A percentile compares a stretch with the other conserved stretches of the same genome.
phyloP scores from a whole-genome alignment of 2,797 vertebrate species.

The Coregonus suidteri region DNA sequence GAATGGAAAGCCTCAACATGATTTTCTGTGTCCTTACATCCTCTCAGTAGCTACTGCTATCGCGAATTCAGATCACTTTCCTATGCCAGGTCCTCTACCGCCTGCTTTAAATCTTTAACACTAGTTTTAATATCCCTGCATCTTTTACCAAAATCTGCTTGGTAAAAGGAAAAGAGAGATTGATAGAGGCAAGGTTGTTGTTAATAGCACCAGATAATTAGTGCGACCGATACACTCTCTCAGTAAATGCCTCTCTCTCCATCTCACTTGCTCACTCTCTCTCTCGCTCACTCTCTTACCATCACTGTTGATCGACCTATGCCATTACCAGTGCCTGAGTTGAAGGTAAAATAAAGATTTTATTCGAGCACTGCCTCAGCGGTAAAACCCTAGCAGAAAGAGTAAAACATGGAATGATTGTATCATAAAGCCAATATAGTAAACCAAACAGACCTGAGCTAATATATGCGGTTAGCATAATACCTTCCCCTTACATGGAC shows the following conservation, averaged over 20 bases:
- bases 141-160: conserved; percentile 15
- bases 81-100: conserved; percentile 13
- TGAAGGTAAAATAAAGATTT: background rate
- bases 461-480: too few relatives aligned
- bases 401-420: background rate
- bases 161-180: conserved; percentile 30
- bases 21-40: conserved; percentile 17
- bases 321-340: conserved; percentile 5
- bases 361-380: background rate
- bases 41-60: conserved; percentile 17
- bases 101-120: conserved; percentile 13
- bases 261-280: background rate
- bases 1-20: conserved; percentile 12
- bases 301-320: background rate
- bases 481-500: too few relatives aligned
- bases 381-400: background rate
- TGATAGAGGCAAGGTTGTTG: conserved; percentile 16
- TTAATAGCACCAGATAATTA: background rate
- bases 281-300: background rate
- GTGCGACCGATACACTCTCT: background rate
- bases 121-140: conserved; percentile 27
- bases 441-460: too few relatives aligned
- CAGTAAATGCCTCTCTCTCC: background rate
- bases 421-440: background rate
- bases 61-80: conserved; percentile 25